Base-by-base conservation (phyloP, 1,140 invertebrate species). In the Arion vulgaris region DNA sequence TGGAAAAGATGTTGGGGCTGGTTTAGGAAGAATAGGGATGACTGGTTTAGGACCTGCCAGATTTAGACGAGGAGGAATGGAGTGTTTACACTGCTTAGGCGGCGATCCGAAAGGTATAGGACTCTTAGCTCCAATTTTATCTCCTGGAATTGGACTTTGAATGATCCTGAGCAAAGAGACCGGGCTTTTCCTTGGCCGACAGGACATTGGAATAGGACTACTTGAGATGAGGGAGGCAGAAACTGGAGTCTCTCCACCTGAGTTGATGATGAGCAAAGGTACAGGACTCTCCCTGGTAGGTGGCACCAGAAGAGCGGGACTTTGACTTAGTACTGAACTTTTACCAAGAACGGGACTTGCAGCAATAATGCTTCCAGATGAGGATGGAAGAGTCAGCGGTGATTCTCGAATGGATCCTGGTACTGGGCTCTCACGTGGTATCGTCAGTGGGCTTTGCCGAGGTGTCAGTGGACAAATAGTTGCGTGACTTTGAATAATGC, bases 401-500 rank as follows among this genome's bases (percentile, higher is more conserved):
- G 78, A 80, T 51, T 71, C 78, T 28, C 78, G 62, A 51, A 80
- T 71, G 4, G 57, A 26, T 0, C 26, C 26, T 13, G 51, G 36
- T 39, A 81, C 11, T 15, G 80, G 80, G 23, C 69, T 73, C 49
- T 81, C 80, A 7, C 80, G 69, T 17, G 49, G 0, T 17, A 81
- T 51, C 0, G 80, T 81, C 15, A 81, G 34, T 0, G 80, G 80
- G 36, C 69, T 74, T 32, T 81, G 80, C 1, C 80, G 69, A 36
- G 80, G 80, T 4, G 80, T 81, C 34, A 81, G 80, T 1, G 80
- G 80, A 57, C 80, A 81, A 9, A 81, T 49, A 49, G 69, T 81
- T 26, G 80, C 82, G 81, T 86, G 85, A 53, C 80, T 81, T 32
- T 73, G 82, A 36, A 85, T 82, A 51, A 86, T 85, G 28, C 80